phyloP scores from a whole-genome alignment of 2,888 invertebrate species.

The Dione vanillae region DNA sequence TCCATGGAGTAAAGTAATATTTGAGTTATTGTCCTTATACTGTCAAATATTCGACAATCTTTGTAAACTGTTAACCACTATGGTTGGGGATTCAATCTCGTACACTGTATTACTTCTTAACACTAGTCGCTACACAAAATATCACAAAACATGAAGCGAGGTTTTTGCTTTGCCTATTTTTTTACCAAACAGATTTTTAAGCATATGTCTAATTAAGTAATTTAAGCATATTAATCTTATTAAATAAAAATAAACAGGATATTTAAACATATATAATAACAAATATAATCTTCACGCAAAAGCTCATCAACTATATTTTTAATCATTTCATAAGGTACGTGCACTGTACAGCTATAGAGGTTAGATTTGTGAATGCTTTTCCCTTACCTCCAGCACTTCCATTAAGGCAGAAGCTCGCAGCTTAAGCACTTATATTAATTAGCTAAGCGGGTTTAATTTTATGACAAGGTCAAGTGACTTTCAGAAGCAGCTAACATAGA shows the following conservation, averaged over 20 bases:
- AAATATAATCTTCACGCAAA: background rate
- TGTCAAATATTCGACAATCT: too few relatives aligned
- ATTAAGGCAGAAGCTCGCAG: constrained; percentile 34
- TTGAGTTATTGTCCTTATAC: too few relatives aligned
- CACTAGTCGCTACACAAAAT: too few relatives aligned
- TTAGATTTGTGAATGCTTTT: constrained; percentile 9
- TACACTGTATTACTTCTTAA: too few relatives aligned
- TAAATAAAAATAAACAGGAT: background rate
- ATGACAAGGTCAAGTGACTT: constrained; percentile 40
- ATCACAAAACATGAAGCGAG: too few relatives aligned
- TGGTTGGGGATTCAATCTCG: too few relatives aligned
- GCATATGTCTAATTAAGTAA: background rate
- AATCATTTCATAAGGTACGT: constrained; percentile 1
- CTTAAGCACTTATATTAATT: constrained; percentile 41
- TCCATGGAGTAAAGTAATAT: too few relatives aligned
- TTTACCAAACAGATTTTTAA: background rate
- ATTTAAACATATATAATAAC: background rate
- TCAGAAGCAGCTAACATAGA: constrained; percentile 23
- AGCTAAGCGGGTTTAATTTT: constrained; percentile 36
- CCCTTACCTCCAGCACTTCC: constrained; percentile 24
- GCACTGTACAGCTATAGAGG: constrained; percentile 2
- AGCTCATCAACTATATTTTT: background rate
- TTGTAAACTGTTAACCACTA: too few relatives aligned
- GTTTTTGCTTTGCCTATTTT: background rate
- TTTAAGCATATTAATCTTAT: too few relatives aligned